These are phyloP conservation scores for Aphaenogaster rudis DNA, from an alignment of 1,140 invertebrate species.

Conservation along the genomic window DNA sequence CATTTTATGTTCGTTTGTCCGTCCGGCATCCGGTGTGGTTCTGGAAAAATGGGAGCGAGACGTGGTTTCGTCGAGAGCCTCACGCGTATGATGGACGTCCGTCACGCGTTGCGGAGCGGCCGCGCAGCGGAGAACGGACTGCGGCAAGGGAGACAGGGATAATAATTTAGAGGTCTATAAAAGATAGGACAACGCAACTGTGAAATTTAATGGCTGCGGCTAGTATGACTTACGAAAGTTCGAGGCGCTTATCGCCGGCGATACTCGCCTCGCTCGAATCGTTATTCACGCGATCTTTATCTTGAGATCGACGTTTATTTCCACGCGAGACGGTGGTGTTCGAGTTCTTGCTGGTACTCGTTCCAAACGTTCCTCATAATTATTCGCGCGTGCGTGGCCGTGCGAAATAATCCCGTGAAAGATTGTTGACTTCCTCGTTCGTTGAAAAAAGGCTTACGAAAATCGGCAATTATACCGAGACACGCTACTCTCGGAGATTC, in stretches of 20 bases:
- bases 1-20: background rate
- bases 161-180: conserved; percentile 43
- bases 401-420: conserved; percentile 34
- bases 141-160: background rate
- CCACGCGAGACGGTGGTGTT: conserved; percentile 38
- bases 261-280: conserved; percentile 48
- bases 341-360: conserved; percentile 57
- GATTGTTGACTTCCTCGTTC: conserved; percentile 54
- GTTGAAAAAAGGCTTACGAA: conserved; percentile 33
- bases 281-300: conserved; percentile 70
- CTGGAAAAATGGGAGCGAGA: background rate
- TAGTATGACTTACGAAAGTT: conserved; percentile 46
- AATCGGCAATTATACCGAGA: conserved; percentile 42
- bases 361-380: conserved; percentile 19
- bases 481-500: background rate
- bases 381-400: background rate
- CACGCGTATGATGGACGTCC: background rate
- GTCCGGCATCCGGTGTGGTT: conserved; percentile 28
- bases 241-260: conserved; percentile 2
- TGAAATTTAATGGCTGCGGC: conserved; percentile 58
- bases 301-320: conserved; percentile 72
- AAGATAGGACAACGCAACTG: conserved; percentile 37
- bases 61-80: background rate
- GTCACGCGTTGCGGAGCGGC: background rate
- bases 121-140: background rate